A percentile compares a stretch with the other conserved stretches of the same genome.
Evolutionary conservation across 2,113 vertebrate genomes (phyloP).

Genomic region (Dromas ardeola): DNA sequence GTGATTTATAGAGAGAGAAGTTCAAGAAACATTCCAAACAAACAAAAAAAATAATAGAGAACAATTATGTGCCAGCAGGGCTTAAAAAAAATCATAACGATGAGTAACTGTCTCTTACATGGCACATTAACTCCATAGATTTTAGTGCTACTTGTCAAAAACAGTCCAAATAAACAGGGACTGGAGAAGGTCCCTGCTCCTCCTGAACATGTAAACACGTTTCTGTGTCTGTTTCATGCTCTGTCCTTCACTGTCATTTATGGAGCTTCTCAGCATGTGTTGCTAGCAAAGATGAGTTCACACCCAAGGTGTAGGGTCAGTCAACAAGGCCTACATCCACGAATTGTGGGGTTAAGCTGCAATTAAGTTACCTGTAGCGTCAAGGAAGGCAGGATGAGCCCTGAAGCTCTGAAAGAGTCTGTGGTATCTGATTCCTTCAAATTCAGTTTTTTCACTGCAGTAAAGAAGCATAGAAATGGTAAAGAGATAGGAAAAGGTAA

Average conservation of each 20-base stretch:
- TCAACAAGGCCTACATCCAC: not conserved
- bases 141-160: not conserved
- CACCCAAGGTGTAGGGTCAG: not conserved
- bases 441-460: not conserved
- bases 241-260: constrained; percentile 48
- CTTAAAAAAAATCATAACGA: not conserved
- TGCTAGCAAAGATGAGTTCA: not conserved
- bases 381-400: not conserved
- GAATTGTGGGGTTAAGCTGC: not conserved
- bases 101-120: not conserved
- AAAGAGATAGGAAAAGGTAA: not conserved
- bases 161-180: not conserved
- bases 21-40: not conserved
- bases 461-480: not conserved
- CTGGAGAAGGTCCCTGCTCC: not conserved
- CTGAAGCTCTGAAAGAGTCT: not conserved
- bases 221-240: constrained; percentile 55
- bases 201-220: not conserved
- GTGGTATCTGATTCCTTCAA: not conserved
- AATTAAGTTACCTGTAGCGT: not conserved
- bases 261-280: constrained; percentile 21
- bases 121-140: not conserved
- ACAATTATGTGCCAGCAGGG: not conserved
- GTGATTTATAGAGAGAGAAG: not conserved
- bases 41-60: not conserved